These are phyloP conservation scores for Temnothorax nylanderi DNA, from an alignment of 1,140 invertebrate genomes.

Conservation along the genomic window DNA sequence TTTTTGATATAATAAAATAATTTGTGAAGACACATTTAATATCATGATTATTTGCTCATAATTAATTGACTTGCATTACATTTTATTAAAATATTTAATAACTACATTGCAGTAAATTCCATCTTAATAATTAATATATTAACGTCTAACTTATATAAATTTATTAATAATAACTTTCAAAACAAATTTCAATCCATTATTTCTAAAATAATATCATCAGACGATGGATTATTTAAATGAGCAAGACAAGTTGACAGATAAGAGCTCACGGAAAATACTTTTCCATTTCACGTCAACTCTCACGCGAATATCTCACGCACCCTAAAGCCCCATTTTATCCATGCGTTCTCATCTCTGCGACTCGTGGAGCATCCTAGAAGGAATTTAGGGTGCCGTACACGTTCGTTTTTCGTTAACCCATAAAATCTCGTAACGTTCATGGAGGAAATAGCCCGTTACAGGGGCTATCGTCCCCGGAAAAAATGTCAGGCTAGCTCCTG, in stretches of 20 bases:
- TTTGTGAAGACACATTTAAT: neutral
- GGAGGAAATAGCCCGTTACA: conserved; percentile 11
- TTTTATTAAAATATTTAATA: neutral
- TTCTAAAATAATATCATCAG: neutral
- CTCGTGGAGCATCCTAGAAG: neutral
- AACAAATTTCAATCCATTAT: neutral
- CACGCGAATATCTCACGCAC: neutral
- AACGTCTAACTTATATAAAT: neutral
- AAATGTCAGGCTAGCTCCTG: conserved; percentile 3
- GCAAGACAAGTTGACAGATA: neutral
- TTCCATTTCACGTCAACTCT: conserved; percentile 7
- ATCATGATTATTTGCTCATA: neutral
- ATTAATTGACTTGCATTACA: neutral
- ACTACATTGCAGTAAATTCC: neutral
- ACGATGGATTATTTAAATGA: neutral
- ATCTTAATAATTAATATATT: conserved; percentile 10
- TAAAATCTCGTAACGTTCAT: conserved; percentile 21
- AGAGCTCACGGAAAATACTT: neutral
- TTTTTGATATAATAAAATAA: neutral
- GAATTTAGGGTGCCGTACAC: conserved; percentile 27
- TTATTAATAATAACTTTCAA: neutral
- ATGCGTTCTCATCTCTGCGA: neutral
- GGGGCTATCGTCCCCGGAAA: neutral
- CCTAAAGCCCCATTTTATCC: conserved; percentile 1
- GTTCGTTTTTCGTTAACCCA: conserved; percentile 31